Evolutionary conservation across 1,140 invertebrate genomes (phyloP).

Genomic region (Achroia grisella): DNA sequence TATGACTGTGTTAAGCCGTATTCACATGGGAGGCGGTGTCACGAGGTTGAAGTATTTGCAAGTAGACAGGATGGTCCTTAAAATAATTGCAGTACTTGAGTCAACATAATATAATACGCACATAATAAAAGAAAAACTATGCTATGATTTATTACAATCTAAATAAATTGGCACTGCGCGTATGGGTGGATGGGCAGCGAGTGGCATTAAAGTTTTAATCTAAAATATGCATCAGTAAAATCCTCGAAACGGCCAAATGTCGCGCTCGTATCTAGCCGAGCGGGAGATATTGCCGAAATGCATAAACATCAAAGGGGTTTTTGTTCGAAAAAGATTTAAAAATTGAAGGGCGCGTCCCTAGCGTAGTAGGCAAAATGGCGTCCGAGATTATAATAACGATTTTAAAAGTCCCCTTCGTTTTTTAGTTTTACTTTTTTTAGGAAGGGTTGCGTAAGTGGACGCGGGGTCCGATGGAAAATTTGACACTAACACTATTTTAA

Average conservation of each 20-base stretch:
- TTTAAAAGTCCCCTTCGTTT: constrained; percentile 57
- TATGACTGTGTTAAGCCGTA: constrained; percentile 6
- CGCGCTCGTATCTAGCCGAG: constrained; percentile 38
- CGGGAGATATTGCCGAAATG: constrained; percentile 66
- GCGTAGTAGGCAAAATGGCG: constrained; percentile 53
- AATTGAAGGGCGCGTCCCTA: constrained; percentile 67
- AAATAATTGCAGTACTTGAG: constrained; percentile 14
- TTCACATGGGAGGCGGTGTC: neutral
- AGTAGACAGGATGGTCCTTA: constrained; percentile 5
- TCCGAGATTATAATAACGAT: constrained; percentile 73
- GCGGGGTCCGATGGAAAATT: constrained; percentile 50
- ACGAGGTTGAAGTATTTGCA: neutral
- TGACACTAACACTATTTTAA: constrained; percentile 50
- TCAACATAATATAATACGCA: constrained; percentile 17
- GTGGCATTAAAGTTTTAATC: constrained; percentile 58
- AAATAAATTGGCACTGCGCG: constrained; percentile 34
- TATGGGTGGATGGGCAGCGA: constrained; percentile 23
- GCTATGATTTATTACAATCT: constrained; percentile 21
- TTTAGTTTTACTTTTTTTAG: constrained; percentile 54
- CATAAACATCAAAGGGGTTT: constrained; percentile 70
- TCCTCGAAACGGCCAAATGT: constrained; percentile 63
- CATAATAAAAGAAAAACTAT: constrained; percentile 12
- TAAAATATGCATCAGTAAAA: constrained; percentile 61
- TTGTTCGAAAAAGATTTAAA: constrained; percentile 62
- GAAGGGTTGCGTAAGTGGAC: constrained; percentile 66